Evolutionary conservation across 1,140 invertebrate species (phyloP), one percentile per base, ranked within the genome.

Genomic region (Oreohelix idahoensis): DNA sequence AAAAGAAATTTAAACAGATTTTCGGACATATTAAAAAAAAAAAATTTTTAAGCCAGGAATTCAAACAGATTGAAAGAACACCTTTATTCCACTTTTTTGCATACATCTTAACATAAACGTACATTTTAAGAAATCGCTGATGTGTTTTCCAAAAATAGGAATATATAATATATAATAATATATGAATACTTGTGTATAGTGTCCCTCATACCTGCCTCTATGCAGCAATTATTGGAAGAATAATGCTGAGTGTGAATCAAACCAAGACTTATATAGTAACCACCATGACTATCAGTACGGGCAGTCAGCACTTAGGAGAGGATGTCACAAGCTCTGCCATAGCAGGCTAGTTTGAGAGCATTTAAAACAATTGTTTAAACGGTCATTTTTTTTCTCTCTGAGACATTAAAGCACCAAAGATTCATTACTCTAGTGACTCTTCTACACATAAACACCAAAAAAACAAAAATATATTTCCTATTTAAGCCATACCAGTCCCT

Each of bases 111-210:
- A 82, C 80, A 82, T 75, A 82, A 82, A 82, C 70, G 38, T 82
- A 82, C 42, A 74, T 82, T 75, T 82, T 82, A 82, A 82, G 80
- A 82, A 82, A 82, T 82, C 70, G 80, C 71, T 36, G 71, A 82
- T 75, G 79, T 75, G 75, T 82, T 75, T 82, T 42, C 49, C 36
- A 74, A 82, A 82, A 70, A 82, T 42, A 70, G 38, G 45, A 70
- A 82, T 74, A 82, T 74, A 74, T 73, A 73, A 81, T 73, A 81
- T 78, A 79, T 79, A 79, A 32, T 58, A 58, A 79, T 69, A 81
- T 81, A 81, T 81, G 66, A 81, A 82, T 82, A 82, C 80, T 82
- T 75, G 80, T 82, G 80, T 82, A 82, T 75, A 82, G 80, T 58
- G 51, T 66, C 80, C 80, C 71, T 74, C 45, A 69, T n/a, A 45